Conservation (phyloP, 1,140 invertebrate genomes). For the Diprion similis region DNA sequence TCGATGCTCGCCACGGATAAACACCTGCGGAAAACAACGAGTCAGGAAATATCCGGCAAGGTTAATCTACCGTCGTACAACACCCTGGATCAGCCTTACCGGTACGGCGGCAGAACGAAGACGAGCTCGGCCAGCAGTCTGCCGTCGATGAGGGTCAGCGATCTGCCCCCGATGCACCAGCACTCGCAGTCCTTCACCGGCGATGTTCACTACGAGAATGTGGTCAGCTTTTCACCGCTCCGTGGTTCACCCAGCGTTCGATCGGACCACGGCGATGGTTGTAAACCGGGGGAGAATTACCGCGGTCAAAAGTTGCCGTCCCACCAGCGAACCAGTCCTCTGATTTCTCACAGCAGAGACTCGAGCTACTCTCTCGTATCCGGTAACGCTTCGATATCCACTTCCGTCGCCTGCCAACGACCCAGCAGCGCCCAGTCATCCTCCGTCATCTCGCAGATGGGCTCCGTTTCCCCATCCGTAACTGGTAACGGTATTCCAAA, state of each 20-base stretch:
- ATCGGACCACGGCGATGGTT: conserved; percentile 22
- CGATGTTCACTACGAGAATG: conserved; percentile 55
- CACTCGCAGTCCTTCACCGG: conserved; percentile 57
- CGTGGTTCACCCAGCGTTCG: conserved; percentile 31
- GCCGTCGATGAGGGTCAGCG: conserved; percentile 56
- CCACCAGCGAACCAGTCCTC: conserved; percentile 8
- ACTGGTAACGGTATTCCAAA: conserved; percentile 27
- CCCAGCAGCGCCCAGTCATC: conserved; percentile 39
- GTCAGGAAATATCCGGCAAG: conserved; percentile 40
- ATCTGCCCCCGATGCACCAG: conserved; percentile 47
- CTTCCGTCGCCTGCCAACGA: conserved; percentile 32
- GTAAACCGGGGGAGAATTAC: conserved; percentile 23
- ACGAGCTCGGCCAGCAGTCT: conserved; percentile 55
- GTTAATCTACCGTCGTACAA: conserved; percentile 19
- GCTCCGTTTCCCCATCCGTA: conserved; percentile 10
- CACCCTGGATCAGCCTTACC: conserved; percentile 41
- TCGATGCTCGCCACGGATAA: conserved; percentile 49
- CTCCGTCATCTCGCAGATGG: conserved; percentile 32
- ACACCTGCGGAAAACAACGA: conserved; percentile 41
- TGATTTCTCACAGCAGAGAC: conserved; percentile 41
- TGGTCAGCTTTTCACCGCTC: conserved; percentile 49
- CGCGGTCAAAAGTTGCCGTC: conserved; percentile 27
- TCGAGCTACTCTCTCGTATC: conserved; percentile 44
- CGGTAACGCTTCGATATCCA: conserved; percentile 25
- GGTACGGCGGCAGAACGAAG: conserved; percentile 43